These are phyloP conservation scores for Apocheima hispidaria DNA, from an alignment of 2,888 invertebrate species.

Conservation along the genomic window DNA sequence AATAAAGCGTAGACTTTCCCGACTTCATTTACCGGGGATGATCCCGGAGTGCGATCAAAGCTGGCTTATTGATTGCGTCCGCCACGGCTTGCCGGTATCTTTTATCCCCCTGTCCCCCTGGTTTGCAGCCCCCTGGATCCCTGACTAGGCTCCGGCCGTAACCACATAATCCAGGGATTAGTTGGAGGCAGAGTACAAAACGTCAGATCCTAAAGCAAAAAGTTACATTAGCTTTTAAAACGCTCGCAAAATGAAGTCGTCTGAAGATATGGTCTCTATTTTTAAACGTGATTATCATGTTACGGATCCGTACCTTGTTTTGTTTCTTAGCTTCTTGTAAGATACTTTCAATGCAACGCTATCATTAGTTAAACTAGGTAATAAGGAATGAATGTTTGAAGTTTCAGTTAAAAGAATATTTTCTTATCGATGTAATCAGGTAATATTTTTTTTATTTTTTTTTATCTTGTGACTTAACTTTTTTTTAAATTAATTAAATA, in stretches of 20 bases:
- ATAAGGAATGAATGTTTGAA: too few species aligned
- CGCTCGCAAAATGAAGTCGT: background rate
- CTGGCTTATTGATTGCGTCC: constrained; percentile 62
- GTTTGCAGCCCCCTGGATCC: constrained; percentile 26
- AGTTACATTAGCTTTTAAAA: constrained; percentile 26
- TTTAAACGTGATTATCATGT: background rate
- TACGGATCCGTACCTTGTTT: background rate
- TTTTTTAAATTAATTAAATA: too few species aligned
- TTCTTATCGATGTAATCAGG: too few species aligned
- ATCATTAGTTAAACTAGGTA: too few species aligned
- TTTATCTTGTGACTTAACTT: too few species aligned
- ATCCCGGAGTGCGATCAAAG: constrained; percentile 58
- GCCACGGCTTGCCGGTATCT: constrained; percentile 45
- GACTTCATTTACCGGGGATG: constrained; percentile 70
- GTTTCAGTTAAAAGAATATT: too few species aligned
- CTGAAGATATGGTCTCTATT: background rate
- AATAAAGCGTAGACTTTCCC: constrained; percentile 31
- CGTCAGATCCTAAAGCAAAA: constrained; percentile 53
- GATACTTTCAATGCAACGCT: too few species aligned
- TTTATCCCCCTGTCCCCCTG: constrained; percentile 3
- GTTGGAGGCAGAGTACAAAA: constrained; percentile 54
- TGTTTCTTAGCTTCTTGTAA: background rate
- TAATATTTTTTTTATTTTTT: too few species aligned
- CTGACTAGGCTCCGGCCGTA: constrained; percentile 48
- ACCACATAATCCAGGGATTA: constrained; percentile 65